Evolutionary conservation across 1,140 invertebrate genomes (phyloP).

Genomic region (Lepidotrigona ventralis): DNA sequence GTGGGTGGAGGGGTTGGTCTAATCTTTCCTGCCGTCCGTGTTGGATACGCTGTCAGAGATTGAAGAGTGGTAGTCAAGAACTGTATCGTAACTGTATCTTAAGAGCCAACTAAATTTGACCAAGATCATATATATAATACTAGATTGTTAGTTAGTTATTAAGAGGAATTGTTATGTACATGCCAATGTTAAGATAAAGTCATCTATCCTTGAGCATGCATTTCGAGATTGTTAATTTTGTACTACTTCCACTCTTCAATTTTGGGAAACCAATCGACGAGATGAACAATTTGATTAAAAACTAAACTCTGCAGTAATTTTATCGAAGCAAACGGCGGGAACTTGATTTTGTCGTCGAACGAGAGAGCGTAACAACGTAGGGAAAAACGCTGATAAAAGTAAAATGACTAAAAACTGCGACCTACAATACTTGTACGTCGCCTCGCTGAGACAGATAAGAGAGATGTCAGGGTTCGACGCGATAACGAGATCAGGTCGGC

Average conservation of each 20-base stretch:
- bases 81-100: no score
- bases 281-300: no score
- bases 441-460: conserved; percentile 60
- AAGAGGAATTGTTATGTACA: background rate
- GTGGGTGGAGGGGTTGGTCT: conserved; percentile 58
- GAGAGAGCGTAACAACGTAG: background rate
- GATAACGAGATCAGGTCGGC: conserved; percentile 46
- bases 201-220: conserved; percentile 16
- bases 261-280: background rate
- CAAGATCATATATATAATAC: background rate
- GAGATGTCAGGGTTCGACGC: conserved; percentile 63
- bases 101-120: background rate
- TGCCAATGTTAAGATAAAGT: background rate
- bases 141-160: conserved; percentile 22
- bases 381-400: background rate
- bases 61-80: conserved; percentile 46
- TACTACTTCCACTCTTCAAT: conserved; percentile 40
- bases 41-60: conserved; percentile 55
- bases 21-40: conserved; percentile 6
- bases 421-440: conserved; percentile 30
- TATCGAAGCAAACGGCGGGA: background rate
- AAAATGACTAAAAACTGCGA: conserved; percentile 22
- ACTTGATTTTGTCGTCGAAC: background rate
- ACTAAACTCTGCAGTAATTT: no score
- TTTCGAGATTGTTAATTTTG: background rate